Base-by-base conservation (phyloP, 2,888 invertebrate genomes). In the Drosophila crucigera region DNA sequence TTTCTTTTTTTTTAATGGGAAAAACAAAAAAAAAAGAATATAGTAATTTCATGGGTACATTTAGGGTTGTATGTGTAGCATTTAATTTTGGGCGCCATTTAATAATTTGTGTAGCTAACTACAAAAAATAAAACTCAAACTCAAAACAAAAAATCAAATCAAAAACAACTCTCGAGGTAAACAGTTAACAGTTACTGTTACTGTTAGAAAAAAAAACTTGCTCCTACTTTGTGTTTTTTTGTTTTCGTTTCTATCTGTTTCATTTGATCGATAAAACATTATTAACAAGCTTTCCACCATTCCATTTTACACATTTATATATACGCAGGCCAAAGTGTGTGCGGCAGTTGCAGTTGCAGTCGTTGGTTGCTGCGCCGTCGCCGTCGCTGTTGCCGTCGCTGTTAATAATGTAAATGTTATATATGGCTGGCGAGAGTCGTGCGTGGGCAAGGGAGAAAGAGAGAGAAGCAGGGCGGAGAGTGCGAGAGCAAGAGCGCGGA, bases 311-410 rank as follows among this genome's bases (percentile, higher is more conserved):
- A 86, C 75, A 76, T 86, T 86, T 86, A 86, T 89, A 85, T 89
- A 84, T 89, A 92, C 86, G 83, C 91, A 92, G 91, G 91, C 92
- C 47, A 88, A 80, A 80, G 80, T 80, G 83, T 87, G 84, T 79
- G 84, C 82, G 84, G 84, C 84, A 73, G 75, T 86, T 84, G 87
- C 47, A 47, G 47, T 87, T 84, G 84, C 84, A 82, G 84, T 89
- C 73, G 52, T 73, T 67, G 39, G 28, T 30, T 39, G 55, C 55
- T 37, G 39, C 56, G 47, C 47, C 47, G 47, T 89, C 70, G 49
- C 68, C 47, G 47, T 89, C 72, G 49, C 71, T 74, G 69, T 77
- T 73, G 74, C 59, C 61, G 64, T 65, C 53, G 69, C 70, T 79
- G 76, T 80, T 73, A 80, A 47, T 30, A 56, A 71, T 78, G 67